Conservation (phyloP, 2,113 vertebrate genomes). For the Pseudolaguvia tuberculata region DNA sequence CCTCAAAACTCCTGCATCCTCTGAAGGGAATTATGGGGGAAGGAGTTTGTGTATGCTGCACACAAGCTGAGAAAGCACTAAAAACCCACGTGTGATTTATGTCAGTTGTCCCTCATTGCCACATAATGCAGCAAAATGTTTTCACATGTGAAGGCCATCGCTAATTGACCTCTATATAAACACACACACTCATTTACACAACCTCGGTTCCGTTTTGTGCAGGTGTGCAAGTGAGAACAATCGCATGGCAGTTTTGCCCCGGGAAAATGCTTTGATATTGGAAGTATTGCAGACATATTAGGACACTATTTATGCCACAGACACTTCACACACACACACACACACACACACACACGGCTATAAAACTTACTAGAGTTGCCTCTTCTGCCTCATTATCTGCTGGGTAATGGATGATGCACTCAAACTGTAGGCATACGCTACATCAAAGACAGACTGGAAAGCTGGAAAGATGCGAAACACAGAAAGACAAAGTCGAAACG, state of each 20-base stretch:
- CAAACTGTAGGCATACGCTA: too few species aligned
- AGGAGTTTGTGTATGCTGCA: neutral
- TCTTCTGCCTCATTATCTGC: slow-evolving; percentile 29
- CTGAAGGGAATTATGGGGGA: neutral
- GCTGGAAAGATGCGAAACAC: neutral
- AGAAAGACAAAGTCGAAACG: too few species aligned
- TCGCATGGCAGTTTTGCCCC: slow-evolving; percentile 11
- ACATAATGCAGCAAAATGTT: slow-evolving; percentile 49
- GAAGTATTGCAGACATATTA: neutral
- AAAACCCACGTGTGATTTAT: slow-evolving; percentile 2
- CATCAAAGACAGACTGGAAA: slow-evolving; percentile 10
- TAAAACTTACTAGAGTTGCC: slow-evolving; percentile 6
- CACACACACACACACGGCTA: neutral
- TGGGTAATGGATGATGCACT: slow-evolving; percentile 2
- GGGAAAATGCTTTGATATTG: slow-evolving; percentile 26
- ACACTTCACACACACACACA: neutral
- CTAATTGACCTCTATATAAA: slow-evolving; percentile 48
- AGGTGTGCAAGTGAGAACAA: slow-evolving; percentile 50
- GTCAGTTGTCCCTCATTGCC: slow-evolving; percentile 21
- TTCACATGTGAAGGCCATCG: slow-evolving; percentile 51
- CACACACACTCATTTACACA: neutral
- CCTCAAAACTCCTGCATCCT: neutral
- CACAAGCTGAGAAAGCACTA: slow-evolving; percentile 5
- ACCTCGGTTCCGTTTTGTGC: slow-evolving; percentile 33
- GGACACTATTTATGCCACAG: neutral